Evolutionary conservation across 2,797 vertebrate species (phyloP).

Genomic region (Carcharodon carcharias): DNA sequence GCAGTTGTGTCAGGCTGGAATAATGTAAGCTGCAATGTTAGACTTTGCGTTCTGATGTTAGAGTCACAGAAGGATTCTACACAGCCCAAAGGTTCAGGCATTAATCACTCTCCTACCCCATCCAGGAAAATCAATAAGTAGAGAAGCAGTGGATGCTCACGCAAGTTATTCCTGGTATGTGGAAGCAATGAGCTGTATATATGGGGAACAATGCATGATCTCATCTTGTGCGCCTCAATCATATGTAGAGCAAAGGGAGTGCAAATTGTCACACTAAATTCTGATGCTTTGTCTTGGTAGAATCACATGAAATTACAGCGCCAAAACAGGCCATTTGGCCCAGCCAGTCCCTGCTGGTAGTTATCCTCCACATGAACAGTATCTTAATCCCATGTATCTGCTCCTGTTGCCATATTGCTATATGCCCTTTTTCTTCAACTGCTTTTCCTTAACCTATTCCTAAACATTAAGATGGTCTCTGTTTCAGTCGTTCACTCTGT

Average conservation of each 20-base stretch:
- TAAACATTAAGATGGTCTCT: not conserved
- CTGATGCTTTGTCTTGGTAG: not conserved
- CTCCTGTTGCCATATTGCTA: not conserved
- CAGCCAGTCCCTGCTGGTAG: not conserved
- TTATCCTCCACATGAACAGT: not conserved
- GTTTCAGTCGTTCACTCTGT: not conserved
- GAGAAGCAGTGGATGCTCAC: not conserved
- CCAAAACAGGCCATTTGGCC: not conserved
- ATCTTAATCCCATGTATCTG: not conserved
- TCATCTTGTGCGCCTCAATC: not conserved
- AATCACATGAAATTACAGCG: not conserved
- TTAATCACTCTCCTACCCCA: not conserved
- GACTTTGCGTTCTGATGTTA: not conserved
- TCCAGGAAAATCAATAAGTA: not conserved
- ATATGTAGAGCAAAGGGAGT: not conserved
- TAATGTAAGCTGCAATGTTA: slow-evolving; percentile 6
- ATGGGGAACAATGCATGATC: too few relatives aligned
- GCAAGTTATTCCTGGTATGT: not conserved
- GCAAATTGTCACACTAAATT: not conserved
- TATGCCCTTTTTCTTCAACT: not conserved
- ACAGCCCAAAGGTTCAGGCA: not conserved
- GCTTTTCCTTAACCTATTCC: not conserved
- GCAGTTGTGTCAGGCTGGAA: not conserved
- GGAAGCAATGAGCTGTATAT: too few relatives aligned
- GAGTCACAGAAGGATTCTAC: too few relatives aligned